Conservation (phyloP, 2,797 vertebrate genomes). For the Mormyrops boulengeri region DNA sequence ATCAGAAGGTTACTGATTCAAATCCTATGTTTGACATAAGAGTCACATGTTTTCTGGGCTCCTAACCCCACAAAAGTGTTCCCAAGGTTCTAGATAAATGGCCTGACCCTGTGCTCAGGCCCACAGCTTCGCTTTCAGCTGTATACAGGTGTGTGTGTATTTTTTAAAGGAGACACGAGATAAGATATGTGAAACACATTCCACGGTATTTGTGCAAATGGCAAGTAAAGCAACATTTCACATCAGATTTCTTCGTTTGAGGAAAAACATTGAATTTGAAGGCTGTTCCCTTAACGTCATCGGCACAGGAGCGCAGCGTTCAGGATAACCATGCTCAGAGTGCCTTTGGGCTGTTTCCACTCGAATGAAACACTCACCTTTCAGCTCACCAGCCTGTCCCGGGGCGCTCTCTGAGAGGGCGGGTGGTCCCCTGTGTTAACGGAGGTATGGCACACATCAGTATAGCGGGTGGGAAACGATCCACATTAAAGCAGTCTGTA, state of each 20-base stretch:
- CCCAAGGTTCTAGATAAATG: neutral
- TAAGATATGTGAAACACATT: neutral
- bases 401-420: neutral
- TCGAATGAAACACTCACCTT: neutral
- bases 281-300: neutral
- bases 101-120: neutral
- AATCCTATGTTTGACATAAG: neutral
- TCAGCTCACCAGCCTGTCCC: neutral
- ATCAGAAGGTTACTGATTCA: neutral
- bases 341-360: neutral
- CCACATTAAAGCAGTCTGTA: slow-evolving; percentile 48
- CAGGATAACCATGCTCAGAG: neutral
- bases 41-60: neutral
- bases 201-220: neutral
- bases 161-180: neutral
- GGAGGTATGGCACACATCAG: neutral
- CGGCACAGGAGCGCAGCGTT: neutral
- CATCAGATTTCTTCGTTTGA: neutral
- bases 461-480: slow-evolving; percentile 43
- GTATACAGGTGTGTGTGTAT: neutral
- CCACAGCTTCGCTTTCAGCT: neutral
- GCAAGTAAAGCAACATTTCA: neutral
- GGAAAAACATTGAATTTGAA: neutral
- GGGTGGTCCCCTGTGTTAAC: neutral
- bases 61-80: neutral